Percentiles rank a stretch among this genome's conserved stretches.
These are phyloP conservation scores for Ataeniobius toweri DNA, from an alignment of 2,797 vertebrate genomes.

Conservation along the genomic window DNA sequence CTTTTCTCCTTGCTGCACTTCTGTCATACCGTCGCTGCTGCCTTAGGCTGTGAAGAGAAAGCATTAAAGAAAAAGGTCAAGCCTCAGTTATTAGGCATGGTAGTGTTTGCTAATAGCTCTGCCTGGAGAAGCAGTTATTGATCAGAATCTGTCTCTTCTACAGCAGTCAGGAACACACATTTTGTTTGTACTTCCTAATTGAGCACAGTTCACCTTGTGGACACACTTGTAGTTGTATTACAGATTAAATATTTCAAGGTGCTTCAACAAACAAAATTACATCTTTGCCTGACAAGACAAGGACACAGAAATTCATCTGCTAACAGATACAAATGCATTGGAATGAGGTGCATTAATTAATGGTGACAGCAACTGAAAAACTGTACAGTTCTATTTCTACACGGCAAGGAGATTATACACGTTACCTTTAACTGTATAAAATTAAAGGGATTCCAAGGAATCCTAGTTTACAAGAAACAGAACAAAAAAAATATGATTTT, in stretches of 20 bases:
- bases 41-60: constrained; percentile 61
- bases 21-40: constrained; percentile 48
- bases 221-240: constrained; percentile 20
- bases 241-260: constrained; percentile 12
- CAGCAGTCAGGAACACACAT: constrained; percentile 68
- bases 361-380: background rate
- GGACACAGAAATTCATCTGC: background rate
- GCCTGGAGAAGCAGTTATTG: constrained; percentile 76
- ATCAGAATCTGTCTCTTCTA: constrained; percentile 68
- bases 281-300: background rate
- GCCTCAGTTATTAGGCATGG: constrained; percentile 76
- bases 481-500: too few species aligned
- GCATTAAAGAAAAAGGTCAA: constrained; percentile 80
- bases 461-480: background rate
- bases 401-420: background rate
- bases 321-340: background rate
- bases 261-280: background rate
- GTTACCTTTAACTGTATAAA: background rate
- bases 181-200: constrained; percentile 78
- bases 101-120: constrained; percentile 79
- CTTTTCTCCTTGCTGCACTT: constrained; percentile 78
- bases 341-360: background rate
- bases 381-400: background rate
- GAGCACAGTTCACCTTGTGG: constrained; percentile 77
- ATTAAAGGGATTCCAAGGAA: background rate